Evolutionary conservation across 2,888 invertebrate genomes (phyloP).

Genomic region (Tetragonisca angustula): DNA sequence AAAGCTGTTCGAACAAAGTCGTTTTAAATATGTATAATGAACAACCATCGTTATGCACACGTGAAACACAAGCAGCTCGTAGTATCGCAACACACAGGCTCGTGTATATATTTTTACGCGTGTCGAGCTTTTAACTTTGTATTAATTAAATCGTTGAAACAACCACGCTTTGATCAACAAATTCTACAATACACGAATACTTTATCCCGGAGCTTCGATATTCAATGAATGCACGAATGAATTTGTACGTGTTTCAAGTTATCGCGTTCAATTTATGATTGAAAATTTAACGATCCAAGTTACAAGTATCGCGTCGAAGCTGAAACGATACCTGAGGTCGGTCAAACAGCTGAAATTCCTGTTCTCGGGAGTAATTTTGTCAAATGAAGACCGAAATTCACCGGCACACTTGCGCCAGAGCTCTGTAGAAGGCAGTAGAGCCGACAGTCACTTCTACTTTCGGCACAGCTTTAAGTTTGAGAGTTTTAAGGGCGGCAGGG

Average conservation of each 20-base stretch:
- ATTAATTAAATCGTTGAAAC: conserved; percentile 4
- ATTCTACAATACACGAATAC: not conserved
- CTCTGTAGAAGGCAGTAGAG: conserved; percentile 89
- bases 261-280: not conserved
- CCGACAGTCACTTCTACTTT: conserved; percentile 92
- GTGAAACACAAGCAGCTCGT: too few species aligned
- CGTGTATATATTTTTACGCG: not conserved
- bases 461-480: conserved; percentile 95
- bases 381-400: conserved; percentile 22
- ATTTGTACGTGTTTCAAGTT: not conserved
- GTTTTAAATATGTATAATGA: not conserved
- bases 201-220: not conserved
- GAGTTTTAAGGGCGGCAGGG: conserved; percentile 90
- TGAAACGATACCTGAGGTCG: not conserved
- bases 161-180: not conserved
- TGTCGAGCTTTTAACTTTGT: not conserved
- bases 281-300: not conserved
- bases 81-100: too few species aligned
- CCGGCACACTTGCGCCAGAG: conserved; percentile 86
- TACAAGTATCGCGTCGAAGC: not conserved
- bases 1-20: too few species aligned
- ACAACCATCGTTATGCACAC: not conserved
- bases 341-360: conserved; percentile 9
- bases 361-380: conserved; percentile 22
- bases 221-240: not conserved